phyloP scores from a whole-genome alignment of 2,888 invertebrate species.

The Aproaerema taeniolella region DNA sequence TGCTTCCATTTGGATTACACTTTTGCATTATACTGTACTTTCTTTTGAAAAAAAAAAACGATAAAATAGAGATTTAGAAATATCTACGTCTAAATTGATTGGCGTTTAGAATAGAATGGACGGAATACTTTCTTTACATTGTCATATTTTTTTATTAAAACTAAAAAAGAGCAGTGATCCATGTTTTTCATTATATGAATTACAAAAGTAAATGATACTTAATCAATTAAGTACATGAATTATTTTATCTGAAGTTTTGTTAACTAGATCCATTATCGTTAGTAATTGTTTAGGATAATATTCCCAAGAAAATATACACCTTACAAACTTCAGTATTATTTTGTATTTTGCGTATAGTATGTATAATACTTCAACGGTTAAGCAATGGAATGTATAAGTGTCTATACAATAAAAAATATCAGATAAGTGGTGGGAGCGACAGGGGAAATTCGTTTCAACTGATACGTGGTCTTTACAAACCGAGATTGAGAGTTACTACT shows the following conservation, averaged over 20 bases:
- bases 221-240: no score
- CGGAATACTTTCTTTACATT: conserved; percentile 12
- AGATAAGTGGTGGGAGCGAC: background rate
- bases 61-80: conserved; percentile 4
- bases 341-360: no score
- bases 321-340: no score
- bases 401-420: conserved; percentile 2
- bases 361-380: conserved; percentile 10
- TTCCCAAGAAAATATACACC: no score
- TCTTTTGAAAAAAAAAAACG: conserved; percentile 20
- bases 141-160: background rate
- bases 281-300: no score
- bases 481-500: no score
- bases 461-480: no score
- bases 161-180: no score
- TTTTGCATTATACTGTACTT: conserved; percentile 30
- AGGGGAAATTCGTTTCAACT: background rate
- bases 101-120: conserved; percentile 15
- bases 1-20: conserved; percentile 17
- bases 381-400: conserved; percentile 9
- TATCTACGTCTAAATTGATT: background rate
- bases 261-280: no score
- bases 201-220: no score
- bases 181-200: no score
- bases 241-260: no score